Evolutionary conservation across 2,797 vertebrate genomes (phyloP).

Genomic region (Poecilia wingei): DNA sequence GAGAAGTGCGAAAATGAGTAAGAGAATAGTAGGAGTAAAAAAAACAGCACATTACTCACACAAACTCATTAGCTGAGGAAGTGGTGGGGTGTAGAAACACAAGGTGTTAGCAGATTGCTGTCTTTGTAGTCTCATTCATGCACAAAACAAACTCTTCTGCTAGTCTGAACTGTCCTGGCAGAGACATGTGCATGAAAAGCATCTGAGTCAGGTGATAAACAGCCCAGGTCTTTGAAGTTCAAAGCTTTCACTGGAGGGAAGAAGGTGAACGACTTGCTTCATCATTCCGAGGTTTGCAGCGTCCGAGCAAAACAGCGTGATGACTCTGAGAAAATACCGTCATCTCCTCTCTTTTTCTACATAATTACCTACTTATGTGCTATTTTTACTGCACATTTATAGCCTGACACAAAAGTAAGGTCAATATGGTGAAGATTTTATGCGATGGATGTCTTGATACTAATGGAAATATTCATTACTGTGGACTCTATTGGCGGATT

Average conservation of each 20-base stretch:
- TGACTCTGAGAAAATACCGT: neutral
- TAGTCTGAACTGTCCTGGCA: constrained; percentile 31
- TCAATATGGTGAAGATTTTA: neutral
- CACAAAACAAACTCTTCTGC: constrained; percentile 5
- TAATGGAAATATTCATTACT: neutral
- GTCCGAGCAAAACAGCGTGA: neutral
- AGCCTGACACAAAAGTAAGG: neutral
- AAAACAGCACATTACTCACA: constrained; percentile 16
- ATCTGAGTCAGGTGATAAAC: constrained; percentile 38
- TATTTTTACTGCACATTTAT: neutral
- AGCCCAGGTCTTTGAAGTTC: constrained; percentile 18
- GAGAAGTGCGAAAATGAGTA: constrained; percentile 33
- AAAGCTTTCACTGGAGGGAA: constrained; percentile 8
- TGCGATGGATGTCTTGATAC: neutral
- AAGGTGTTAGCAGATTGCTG: constrained; percentile 25
- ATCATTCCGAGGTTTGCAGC: neutral
- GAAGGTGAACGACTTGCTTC: constrained; percentile 5
- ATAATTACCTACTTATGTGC: no score
- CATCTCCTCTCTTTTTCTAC: neutral
- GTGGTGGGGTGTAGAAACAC: constrained; percentile 47
- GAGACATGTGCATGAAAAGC: constrained; percentile 17
- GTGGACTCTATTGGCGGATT: neutral
- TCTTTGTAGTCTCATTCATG: constrained; percentile 16
- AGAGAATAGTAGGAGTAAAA: constrained; percentile 39
- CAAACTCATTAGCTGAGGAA: constrained; percentile 22